A percentile compares a stretch with the other conserved stretches of the same genome.
Evolutionary conservation across 2,888 invertebrate species (phyloP).

Genomic region (Eupithecia subumbrata): DNA sequence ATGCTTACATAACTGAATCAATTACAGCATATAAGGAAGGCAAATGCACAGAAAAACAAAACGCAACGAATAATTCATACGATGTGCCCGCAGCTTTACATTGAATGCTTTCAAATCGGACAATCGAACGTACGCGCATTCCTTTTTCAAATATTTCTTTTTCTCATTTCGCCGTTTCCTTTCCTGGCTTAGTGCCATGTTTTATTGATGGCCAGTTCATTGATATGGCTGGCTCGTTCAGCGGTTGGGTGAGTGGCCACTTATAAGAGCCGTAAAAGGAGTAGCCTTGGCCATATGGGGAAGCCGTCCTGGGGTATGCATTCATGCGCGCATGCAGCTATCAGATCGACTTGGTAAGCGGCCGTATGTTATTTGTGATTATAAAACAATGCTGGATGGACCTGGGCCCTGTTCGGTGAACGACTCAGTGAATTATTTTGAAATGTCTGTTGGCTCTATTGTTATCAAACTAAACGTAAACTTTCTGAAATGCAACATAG

Average conservation of each 20-base stretch:
- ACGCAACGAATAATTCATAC: conserved; percentile 71
- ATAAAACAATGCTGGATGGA: conserved; percentile 43
- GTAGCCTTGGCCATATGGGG: conserved; percentile 83
- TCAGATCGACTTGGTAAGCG: conserved; percentile 67
- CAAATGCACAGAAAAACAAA: conserved; percentile 46
- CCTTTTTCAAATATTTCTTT: conserved; percentile 81
- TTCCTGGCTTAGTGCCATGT: conserved; percentile 82
- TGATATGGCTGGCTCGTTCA: conserved; percentile 83
- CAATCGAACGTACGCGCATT: conserved; percentile 73
- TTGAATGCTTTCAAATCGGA: conserved; percentile 79
- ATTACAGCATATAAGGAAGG: conserved; percentile 64
- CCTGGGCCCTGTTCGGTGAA: conserved; percentile 18
- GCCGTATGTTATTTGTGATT: conserved; percentile 60
- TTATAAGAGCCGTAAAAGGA: conserved; percentile 82
- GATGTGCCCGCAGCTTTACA: conserved; percentile 71
- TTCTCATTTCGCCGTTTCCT: conserved; percentile 82
- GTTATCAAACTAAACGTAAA: not conserved
- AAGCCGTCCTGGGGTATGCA: conserved; percentile 78
- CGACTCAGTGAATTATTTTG: not conserved
- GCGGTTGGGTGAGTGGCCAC: conserved; percentile 82
- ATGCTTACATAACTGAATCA: conserved; percentile 70
- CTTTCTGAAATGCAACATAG: not conserved
- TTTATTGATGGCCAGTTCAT: conserved; percentile 84
- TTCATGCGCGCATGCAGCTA: conserved; percentile 74
- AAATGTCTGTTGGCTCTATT: not conserved